Conservation (phyloP, 2,888 invertebrate species). For the Pristionchus japonicus region DNA sequence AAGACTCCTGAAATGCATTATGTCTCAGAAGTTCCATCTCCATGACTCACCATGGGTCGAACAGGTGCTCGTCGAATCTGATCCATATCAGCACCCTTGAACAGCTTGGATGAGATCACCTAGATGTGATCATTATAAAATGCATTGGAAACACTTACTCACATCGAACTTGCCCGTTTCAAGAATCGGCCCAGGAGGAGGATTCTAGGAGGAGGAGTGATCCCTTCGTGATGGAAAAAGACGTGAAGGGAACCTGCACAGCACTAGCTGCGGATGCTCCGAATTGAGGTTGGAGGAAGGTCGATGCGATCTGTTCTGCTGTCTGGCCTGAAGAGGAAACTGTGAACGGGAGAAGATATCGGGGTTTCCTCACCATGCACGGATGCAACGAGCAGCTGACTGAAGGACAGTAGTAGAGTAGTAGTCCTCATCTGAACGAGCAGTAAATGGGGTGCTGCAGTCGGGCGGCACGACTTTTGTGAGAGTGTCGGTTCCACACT, state of each 20-base stretch:
- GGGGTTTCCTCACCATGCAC: not conserved
- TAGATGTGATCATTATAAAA: not conserved
- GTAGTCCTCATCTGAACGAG: not conserved
- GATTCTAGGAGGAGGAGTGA: too few relatives aligned
- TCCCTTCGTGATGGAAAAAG: not conserved
- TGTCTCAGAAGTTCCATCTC: not conserved
- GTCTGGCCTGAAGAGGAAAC: not conserved
- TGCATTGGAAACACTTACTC: not conserved
- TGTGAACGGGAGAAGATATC: not conserved
- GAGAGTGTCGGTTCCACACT: not conserved
- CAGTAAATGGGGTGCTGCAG: not conserved
- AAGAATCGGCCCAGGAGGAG: not conserved
- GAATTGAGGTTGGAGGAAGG: not conserved
- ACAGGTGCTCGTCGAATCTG: not conserved
- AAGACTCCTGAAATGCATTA: not conserved
- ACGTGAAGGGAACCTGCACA: not conserved
- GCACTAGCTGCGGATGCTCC: not conserved
- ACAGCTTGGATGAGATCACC: not conserved
- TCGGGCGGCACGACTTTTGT: not conserved
- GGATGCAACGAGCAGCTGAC: not conserved
- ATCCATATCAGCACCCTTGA: not conserved
- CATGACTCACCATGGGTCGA: not conserved
- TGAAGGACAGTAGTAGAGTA: not conserved
- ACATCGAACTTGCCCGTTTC: slow-evolving; percentile 1
- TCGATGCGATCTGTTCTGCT: not conserved